phyloP scores from a whole-genome alignment of 2,113 vertebrate species.

The Prolemur simus region DNA sequence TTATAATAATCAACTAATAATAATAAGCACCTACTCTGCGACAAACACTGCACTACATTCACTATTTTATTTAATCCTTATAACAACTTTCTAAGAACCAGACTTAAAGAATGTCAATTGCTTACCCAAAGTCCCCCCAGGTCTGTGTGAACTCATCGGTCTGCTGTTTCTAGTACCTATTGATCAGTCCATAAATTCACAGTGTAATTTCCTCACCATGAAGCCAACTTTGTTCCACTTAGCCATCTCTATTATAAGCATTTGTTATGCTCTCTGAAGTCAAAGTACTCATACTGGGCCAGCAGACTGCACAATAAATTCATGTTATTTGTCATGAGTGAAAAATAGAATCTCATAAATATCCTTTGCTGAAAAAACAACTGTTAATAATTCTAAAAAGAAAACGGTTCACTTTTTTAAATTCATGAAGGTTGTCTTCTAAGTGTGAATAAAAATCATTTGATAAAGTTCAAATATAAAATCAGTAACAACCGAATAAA shows the following conservation, averaged over 20 bases:
- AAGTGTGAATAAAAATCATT: not conserved
- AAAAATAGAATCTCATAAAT: not conserved
- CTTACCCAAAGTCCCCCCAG: not conserved
- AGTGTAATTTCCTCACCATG: not conserved
- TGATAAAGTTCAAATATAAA: conserved; percentile 47
- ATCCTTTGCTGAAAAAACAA: not conserved
- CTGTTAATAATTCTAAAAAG: not conserved
- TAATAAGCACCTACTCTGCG: not conserved
- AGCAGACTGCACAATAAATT: conserved; percentile 18
- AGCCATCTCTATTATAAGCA: not conserved
- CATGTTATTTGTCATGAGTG: not conserved
- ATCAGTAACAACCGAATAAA: conserved; percentile 25
- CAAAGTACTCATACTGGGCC: not conserved
- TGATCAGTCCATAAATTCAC: not conserved
- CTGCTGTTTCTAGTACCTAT: not conserved
- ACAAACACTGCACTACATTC: not conserved
- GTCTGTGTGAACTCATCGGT: not conserved
- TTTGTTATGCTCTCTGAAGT: not conserved
- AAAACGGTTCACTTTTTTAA: conserved; percentile 13
- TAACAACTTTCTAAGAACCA: not conserved
- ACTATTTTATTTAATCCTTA: not conserved
- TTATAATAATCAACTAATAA: not conserved
- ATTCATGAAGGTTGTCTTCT: conserved; percentile 19
- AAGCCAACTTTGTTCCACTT: not conserved
- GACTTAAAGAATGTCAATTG: not conserved